A percentile compares a stretch with the other conserved stretches of the same genome.
Evolutionary conservation across 2,113 vertebrate species (phyloP).

Genomic region (Datnioides undecimradiatus): DNA sequence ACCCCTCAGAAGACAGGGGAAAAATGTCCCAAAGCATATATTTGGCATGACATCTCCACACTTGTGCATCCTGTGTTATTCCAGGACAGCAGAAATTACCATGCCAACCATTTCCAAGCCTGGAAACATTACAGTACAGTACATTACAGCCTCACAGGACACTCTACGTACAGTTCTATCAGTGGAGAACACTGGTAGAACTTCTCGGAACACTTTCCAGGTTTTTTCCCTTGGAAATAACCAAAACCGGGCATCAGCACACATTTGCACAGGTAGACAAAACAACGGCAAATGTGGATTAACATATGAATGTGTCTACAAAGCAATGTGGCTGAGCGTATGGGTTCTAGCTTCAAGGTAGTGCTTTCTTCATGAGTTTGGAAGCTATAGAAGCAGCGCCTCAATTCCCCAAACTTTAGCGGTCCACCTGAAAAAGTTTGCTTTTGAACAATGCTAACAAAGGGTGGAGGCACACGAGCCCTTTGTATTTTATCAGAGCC

Average conservation of each 20-base stretch:
- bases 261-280: conserved; percentile 26
- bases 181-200: neutral
- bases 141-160: neutral
- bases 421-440: conserved; percentile 52
- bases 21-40: neutral
- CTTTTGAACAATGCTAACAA: conserved; percentile 49
- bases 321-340: neutral
- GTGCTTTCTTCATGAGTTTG: conserved; percentile 40
- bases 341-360: conserved; percentile 53
- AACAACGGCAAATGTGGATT: conserved; percentile 58
- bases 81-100: neutral
- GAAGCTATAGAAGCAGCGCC: conserved; percentile 21
- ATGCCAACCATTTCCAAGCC: conserved; percentile 16
- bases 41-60: neutral
- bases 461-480: conserved; percentile 20
- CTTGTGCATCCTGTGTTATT: neutral
- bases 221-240: conserved; percentile 23
- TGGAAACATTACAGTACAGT: conserved; percentile 21
- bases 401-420: conserved; percentile 43
- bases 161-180: conserved; percentile 15
- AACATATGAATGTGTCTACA: conserved; percentile 57
- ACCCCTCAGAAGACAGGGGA: neutral
- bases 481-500: conserved; percentile 48
- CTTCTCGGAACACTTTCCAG: conserved; percentile 25
- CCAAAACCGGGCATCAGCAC: conserved; percentile 27